Evolutionary conservation across 1,140 invertebrate species (phyloP).

Genomic region (Pseudomyrmex dendroicus): DNA sequence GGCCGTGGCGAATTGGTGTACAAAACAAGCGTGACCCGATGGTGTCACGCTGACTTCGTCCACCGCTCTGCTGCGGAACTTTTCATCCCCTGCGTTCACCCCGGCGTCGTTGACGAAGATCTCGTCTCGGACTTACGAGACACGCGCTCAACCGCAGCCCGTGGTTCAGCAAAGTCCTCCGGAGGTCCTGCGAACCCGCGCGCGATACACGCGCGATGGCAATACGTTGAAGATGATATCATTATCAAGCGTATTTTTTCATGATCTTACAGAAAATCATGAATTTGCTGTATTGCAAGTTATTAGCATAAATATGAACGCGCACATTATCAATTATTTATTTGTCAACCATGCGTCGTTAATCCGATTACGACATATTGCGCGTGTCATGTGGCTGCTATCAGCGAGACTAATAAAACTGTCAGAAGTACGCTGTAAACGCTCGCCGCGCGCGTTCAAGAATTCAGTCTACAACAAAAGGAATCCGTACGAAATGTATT

Average conservation of each 20-base stretch:
- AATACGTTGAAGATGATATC: constrained; percentile 73
- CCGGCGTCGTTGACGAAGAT: background rate
- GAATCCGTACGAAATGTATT: constrained; percentile 6
- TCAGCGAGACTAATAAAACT: background rate
- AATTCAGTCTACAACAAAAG: background rate
- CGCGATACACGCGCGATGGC: constrained; percentile 9
- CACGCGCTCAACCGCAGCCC: constrained; percentile 60
- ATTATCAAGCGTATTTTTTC: constrained; percentile 52
- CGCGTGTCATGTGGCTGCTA: background rate
- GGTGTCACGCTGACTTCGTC: constrained; percentile 77
- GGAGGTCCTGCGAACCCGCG: constrained; percentile 49
- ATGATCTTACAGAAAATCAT: too few species aligned
- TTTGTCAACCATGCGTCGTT: too few species aligned
- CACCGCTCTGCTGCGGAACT: constrained; percentile 32
- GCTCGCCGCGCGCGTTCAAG: background rate
- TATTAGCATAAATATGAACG: too few species aligned
- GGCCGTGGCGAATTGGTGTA: constrained; percentile 80
- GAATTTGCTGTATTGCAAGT: too few species aligned
- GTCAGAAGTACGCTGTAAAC: background rate
- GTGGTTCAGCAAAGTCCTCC: constrained; percentile 21
- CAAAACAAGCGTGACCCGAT: constrained; percentile 81
- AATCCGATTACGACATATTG: background rate
- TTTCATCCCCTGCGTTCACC: constrained; percentile 18
- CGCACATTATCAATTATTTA: too few species aligned
- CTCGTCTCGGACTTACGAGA: constrained; percentile 61